phyloP scores from a whole-genome alignment of 2,113 vertebrate species.

The Corydoras maculifer region DNA sequence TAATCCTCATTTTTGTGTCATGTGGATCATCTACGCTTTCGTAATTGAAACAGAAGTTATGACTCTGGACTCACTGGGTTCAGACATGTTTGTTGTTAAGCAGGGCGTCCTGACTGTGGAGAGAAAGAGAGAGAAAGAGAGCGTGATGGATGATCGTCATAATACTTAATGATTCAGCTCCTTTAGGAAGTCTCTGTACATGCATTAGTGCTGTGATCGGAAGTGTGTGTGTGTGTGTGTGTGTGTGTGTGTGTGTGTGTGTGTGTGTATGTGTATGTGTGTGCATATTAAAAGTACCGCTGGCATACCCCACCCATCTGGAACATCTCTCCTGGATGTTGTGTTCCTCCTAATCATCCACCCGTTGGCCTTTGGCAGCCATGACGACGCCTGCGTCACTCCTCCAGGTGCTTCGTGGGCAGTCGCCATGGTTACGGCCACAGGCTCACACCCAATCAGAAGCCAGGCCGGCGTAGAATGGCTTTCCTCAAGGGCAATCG shows the following conservation, averaged over 20 bases:
- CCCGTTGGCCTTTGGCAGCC: conserved; percentile 38
- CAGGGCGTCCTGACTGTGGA: conserved; percentile 4
- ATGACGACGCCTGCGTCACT: conserved; percentile 35
- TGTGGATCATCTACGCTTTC: conserved; percentile 5
- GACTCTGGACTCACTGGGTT: background rate
- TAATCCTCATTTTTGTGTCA: background rate
- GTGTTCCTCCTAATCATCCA: conserved; percentile 25
- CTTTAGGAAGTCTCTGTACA: conserved; percentile 9
- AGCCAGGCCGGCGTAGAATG: conserved; percentile 8
- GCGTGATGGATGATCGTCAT: conserved; percentile 13
- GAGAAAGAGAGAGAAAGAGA: background rate
- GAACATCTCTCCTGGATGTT: conserved; percentile 24
- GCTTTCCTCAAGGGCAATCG: conserved; percentile 38
- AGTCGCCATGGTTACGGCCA: conserved; percentile 40
- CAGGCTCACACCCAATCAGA: conserved; percentile 39
- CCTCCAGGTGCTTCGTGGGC: conserved; percentile 43
- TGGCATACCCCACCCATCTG: conserved; percentile 20
- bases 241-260: conserved; percentile 12
- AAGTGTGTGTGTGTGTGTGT: background rate
- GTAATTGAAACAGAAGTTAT: conserved; percentile 15
- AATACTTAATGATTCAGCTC: conserved; percentile 14
- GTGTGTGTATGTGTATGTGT: conserved; percentile 5
- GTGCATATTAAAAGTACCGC: conserved; percentile 25
- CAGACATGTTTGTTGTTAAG: conserved; percentile 3
- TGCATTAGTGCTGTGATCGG: background rate